These are phyloP conservation scores for Drosophila helvetica DNA, from an alignment of 2,888 invertebrate species.

Conservation along the genomic window DNA sequence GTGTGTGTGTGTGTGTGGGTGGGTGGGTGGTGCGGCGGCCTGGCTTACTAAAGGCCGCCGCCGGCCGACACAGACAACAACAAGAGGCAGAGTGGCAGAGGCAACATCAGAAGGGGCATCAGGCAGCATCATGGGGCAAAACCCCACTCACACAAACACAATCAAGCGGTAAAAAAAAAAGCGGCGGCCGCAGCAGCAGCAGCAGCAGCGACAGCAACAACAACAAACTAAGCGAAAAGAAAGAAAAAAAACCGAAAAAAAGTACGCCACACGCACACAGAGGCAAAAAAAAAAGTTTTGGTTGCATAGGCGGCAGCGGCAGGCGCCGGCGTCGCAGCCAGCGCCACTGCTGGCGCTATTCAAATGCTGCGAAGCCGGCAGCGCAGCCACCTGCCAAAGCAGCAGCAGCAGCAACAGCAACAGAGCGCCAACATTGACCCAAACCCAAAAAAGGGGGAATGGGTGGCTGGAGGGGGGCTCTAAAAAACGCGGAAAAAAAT, in stretches of 20 bases:
- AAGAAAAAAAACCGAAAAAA: conserved; percentile 56
- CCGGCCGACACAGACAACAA: conserved; percentile 66
- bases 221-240: conserved; percentile 64
- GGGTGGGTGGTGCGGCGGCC: conserved; percentile 61
- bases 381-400: conserved; percentile 78
- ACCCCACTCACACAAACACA: conserved; percentile 49
- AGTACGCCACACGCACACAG: conserved; percentile 41
- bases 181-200: conserved; percentile 37
- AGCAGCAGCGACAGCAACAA: conserved; percentile 51
- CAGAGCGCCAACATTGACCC: conserved; percentile 73
- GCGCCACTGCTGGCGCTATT: conserved; percentile 74
- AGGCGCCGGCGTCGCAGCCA: conserved; percentile 35
- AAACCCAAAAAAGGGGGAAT: conserved; percentile 65
- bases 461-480: conserved; percentile 57
- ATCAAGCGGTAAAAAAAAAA: conserved; percentile 61
- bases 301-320: conserved; percentile 71
- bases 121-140: conserved; percentile 13
- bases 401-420: conserved; percentile 43
- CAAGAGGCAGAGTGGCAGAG: conserved; percentile 44
- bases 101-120: conserved; percentile 18
- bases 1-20: conserved; percentile 35
- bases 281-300: conserved; percentile 66
- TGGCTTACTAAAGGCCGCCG: conserved; percentile 77
- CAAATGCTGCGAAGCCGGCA: conserved; percentile 68
- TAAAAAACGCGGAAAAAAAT: conserved; percentile 77